These are phyloP conservation scores for Morpho achilles DNA, from an alignment of 2,888 invertebrate species.

Conservation along the genomic window DNA sequence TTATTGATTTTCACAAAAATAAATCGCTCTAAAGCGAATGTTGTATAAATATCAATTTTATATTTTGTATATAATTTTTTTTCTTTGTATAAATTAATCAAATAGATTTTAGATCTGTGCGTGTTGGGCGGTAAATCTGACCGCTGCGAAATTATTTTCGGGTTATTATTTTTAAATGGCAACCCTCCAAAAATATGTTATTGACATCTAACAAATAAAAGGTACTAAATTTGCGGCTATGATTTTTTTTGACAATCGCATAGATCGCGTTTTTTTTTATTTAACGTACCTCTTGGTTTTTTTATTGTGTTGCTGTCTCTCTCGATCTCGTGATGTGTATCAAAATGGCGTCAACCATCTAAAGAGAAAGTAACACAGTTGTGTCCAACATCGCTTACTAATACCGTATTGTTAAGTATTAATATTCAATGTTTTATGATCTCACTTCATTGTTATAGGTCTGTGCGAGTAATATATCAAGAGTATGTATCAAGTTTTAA, in stretches of 20 bases:
- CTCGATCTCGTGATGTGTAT: conserved; percentile 6
- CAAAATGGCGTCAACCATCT: conserved; percentile 5
- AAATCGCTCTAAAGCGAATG: conserved; percentile 49
- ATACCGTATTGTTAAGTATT: conserved; percentile 72
- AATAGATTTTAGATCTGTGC: conserved; percentile 64
- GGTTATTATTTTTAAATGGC: conserved; percentile 24
- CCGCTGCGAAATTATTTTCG: conserved; percentile 28
- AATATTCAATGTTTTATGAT: conserved; percentile 73
- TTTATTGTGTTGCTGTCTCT: conserved; percentile 26
- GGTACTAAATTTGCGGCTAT: conserved; percentile 34
- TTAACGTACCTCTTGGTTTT: conserved; percentile 14
- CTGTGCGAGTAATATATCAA: conserved; percentile 32
- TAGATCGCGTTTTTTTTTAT: conserved; percentile 27
- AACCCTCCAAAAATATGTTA: conserved; percentile 50
- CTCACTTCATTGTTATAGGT: conserved; percentile 73
- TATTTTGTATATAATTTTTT: conserved; percentile 73
- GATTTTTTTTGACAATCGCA: conserved; percentile 27
- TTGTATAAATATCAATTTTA: conserved; percentile 68
- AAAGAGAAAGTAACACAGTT: conserved; percentile 5
- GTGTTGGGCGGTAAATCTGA: conserved; percentile 37
- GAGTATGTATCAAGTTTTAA: too few species aligned
- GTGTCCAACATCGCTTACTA: conserved; percentile 36
- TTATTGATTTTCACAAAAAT: conserved; percentile 55
- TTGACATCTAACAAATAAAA: conserved; percentile 31
- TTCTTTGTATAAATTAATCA: conserved; percentile 70